These are phyloP conservation scores for Acanthis flammea DNA, from an alignment of 2,797 vertebrate species.

Conservation along the genomic window DNA sequence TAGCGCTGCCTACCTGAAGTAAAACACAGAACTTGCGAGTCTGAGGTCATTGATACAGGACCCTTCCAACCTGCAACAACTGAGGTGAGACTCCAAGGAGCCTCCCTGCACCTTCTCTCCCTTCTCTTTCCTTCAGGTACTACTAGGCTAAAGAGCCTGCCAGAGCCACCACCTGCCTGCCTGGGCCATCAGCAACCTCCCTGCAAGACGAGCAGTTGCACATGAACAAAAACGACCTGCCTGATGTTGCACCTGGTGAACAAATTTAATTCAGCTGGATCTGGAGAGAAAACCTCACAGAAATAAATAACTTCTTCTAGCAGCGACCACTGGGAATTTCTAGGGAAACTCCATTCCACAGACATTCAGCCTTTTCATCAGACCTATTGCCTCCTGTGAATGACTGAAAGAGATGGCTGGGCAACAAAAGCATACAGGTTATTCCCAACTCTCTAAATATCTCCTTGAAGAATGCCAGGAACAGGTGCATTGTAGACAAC, in stretches of 20 bases:
- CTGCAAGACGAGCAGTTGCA: accelerated
- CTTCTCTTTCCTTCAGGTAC: not conserved
- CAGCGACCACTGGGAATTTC: not conserved
- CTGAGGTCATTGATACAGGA: not conserved
- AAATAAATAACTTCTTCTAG: not conserved
- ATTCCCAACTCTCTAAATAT: not conserved
- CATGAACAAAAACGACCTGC: not conserved
- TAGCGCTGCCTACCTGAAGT: not conserved
- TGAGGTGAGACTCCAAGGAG: not conserved
- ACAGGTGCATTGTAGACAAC: not conserved
- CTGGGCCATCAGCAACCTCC: not conserved
- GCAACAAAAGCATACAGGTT: not conserved
- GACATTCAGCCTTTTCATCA: not conserved
- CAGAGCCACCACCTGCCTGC: not conserved
- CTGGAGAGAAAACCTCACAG: not conserved
- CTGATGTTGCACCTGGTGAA: accelerated
- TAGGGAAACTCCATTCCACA: not conserved
- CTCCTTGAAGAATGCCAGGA: not conserved
- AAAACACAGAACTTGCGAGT: not conserved
- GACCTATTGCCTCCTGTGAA: not conserved
- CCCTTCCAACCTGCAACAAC: not conserved
- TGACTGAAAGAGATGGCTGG: not conserved
- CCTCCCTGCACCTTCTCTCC: not conserved
- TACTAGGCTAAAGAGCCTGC: accelerated
- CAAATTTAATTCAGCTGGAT: not conserved